phyloP scores from a whole-genome alignment of 2,113 vertebrate species.

The Gallinago paraguaiae region DNA sequence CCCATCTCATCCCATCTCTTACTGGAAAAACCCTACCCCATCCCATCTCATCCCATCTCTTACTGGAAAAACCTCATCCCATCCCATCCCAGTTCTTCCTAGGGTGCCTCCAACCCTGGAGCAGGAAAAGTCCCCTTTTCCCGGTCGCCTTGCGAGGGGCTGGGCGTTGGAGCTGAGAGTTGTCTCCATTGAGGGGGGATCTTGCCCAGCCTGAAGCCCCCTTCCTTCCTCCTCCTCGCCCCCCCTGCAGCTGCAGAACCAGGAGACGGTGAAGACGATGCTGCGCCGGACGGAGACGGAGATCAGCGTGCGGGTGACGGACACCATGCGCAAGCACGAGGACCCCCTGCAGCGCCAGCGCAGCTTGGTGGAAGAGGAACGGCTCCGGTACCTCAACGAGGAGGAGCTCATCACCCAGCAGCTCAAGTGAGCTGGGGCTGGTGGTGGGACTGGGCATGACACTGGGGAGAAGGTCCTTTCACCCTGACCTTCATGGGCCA shows the following conservation, averaged over 20 bases:
- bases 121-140: not conserved
- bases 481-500: fast-evolving
- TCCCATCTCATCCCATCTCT: too few relatives aligned
- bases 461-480: not conserved
- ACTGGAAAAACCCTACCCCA: too few relatives aligned
- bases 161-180: not conserved
- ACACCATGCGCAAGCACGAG: constrained; percentile 92
- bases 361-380: constrained; percentile 95
- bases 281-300: constrained; percentile 92
- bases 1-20: too few relatives aligned
- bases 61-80: too few relatives aligned
- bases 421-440: constrained; percentile 85
- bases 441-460: fast-evolving
- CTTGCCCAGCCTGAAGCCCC: not conserved
- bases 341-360: constrained; percentile 98
- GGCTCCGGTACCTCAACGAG: constrained; percentile 96
- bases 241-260: constrained; percentile 87
- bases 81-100: fast-evolving
- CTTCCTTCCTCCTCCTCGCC: not conserved
- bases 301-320: constrained; percentile 89
- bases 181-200: too few relatives aligned
- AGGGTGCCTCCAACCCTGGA: not conserved
- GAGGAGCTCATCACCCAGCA: constrained; percentile 98
- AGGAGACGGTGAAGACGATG: constrained; percentile 87
- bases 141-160: not conserved